A percentile compares a stretch with the other conserved stretches of the same genome.
Conservation (phyloP, 2,113 vertebrate species). For the Alethe castanea region DNA sequence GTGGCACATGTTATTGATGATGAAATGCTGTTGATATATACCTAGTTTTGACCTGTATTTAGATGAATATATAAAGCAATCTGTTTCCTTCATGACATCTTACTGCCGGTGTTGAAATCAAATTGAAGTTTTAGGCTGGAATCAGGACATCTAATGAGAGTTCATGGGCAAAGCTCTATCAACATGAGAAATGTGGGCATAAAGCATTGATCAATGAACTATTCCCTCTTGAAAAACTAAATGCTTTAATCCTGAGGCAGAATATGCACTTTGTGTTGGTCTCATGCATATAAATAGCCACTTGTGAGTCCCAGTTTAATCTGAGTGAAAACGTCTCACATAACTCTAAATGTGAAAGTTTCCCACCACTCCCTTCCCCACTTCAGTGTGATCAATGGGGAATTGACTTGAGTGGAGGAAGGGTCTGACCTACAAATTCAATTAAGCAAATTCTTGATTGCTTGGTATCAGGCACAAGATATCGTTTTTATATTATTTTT, state of each 20-base stretch:
- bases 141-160: slow-evolving; percentile 32
- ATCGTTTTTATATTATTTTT: background rate
- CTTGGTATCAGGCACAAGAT: background rate
- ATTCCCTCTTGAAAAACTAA: slow-evolving; percentile 44
- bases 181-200: slow-evolving; percentile 35
- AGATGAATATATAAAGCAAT: background rate
- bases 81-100: background rate
- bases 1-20: background rate
- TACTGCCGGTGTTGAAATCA: background rate
- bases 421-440: slow-evolving; percentile 15
- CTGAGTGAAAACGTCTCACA: background rate
- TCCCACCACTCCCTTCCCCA: background rate
- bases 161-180: slow-evolving; percentile 41
- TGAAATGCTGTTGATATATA: background rate
- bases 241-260: slow-evolving; percentile 62
- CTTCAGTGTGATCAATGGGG: background rate
- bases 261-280: slow-evolving; percentile 65
- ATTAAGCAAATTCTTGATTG: background rate
- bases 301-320: slow-evolving; percentile 40
- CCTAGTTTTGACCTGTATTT: background rate
- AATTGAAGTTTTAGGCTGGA: slow-evolving; percentile 24
- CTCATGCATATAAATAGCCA: slow-evolving; percentile 43
- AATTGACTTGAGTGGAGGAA: background rate
- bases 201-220: slow-evolving; percentile 45
- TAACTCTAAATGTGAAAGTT: background rate